A percentile compares a stretch with the other conserved stretches of the same genome.
Evolutionary conservation across 30 jellyfish, hydroid and myxozoan genomes (phyloP).

Genomic region (Aurelia sp.): DNA sequence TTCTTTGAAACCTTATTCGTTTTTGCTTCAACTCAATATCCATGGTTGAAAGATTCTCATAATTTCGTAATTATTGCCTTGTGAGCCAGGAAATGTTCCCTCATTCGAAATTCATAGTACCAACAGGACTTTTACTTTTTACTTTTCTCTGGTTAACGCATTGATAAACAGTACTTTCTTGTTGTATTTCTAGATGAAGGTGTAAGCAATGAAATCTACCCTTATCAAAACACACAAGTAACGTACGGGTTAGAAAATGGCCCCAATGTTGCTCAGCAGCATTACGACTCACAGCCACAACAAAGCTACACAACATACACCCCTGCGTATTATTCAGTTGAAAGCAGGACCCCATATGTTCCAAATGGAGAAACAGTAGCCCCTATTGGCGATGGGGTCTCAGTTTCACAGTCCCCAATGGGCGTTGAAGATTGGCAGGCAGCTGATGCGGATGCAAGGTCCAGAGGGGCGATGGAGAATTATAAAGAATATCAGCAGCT

Average conservation of each 20-base stretch:
- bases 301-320: background rate
- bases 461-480: background rate
- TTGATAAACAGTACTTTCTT: background rate
- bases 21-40: no score
- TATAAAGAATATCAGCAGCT: no score
- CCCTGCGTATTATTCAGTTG: conserved; percentile 10
- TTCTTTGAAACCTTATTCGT: no score
- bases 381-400: conserved; percentile 39
- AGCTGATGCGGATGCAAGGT: conserved; percentile 9
- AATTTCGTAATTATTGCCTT: no score
- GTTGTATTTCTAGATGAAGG: conserved; percentile 8
- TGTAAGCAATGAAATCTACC: background rate
- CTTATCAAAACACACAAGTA: background rate
- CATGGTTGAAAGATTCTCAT: no score
- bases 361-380: background rate
- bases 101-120: no score
- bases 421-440: conserved; percentile 23
- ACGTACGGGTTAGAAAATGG: background rate
- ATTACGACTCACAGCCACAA: no score
- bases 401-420: conserved; percentile 15
- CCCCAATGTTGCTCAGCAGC: background rate
- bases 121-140: no score
- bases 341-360: background rate
- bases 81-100: no score
- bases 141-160: no score